Conservation (phyloP, 2,888 invertebrate species). For the Teleogryllus oceanicus region DNA sequence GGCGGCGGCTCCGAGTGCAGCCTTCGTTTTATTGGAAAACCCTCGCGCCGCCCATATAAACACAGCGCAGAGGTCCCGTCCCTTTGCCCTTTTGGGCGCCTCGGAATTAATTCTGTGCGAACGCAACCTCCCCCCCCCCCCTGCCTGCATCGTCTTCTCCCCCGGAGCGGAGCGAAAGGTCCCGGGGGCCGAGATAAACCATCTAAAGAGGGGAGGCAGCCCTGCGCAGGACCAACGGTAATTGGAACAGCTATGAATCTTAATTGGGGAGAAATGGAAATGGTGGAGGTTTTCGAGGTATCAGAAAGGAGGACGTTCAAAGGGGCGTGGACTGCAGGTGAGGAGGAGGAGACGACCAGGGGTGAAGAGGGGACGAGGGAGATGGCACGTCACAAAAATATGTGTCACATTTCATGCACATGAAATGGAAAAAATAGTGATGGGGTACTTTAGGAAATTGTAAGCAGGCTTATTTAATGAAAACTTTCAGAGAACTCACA, state of each 20-base stretch:
- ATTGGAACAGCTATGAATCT: slow-evolving; percentile 1
- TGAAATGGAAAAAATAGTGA: no score
- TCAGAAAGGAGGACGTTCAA: no score
- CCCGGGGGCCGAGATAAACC: neutral
- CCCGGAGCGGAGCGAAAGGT: neutral
- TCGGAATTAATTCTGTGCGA: neutral
- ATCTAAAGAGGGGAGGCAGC: neutral
- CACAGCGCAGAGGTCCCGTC: neutral
- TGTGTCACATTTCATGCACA: no score
- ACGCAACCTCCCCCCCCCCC: neutral
- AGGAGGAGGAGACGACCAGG: no score
- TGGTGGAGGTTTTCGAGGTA: no score
- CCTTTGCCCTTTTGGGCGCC: slow-evolving; percentile 9
- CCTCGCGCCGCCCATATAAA: neutral
- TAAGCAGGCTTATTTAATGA: no score
- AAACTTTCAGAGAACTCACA: no score
- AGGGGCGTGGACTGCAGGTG: no score
- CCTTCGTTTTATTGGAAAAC: neutral
- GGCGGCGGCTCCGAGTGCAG: neutral
- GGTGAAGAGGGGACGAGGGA: no score
- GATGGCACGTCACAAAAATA: no score
- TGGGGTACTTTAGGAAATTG: no score
- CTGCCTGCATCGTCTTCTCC: neutral
- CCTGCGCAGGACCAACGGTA: neutral
- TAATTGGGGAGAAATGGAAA: neutral